Evolutionary conservation across 2,888 invertebrate genomes (phyloP), one percentile per base, ranked within the genome.

Genomic region (Amaurobius ferox): DNA sequence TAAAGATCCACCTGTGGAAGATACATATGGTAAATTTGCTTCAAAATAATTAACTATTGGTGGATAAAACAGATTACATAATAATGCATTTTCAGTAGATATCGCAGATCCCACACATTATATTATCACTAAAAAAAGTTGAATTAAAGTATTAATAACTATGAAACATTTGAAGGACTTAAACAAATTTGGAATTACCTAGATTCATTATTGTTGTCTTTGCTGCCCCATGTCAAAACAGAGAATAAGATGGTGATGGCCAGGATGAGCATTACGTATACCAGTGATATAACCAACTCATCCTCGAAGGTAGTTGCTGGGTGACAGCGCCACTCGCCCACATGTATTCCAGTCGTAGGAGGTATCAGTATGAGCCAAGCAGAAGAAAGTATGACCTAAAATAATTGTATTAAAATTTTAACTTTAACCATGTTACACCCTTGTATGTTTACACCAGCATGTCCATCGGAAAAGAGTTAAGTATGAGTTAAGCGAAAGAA

Each of bases 331-430:
- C 88, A 88, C 1, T 87, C 74, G 6, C 88, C 80, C 7, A 67
- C 88, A 19, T 88, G 80, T 16, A 89, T 26, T n/a, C 89, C 90
- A 28, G 91, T 91, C 3, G 90, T 89, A 0, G 92, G 91, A 0
- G 90, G 90, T 35, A 90, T 90, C 6, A 92, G 89, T 66, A 92
- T 90, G n/a, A 92, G 89, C 92, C 92, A 92, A 39, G 92, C 91
- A 0, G 90, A 90, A 11, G 91, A 91, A 39, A 92, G 90, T 66
- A 91, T 90, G 19, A 91, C 90, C 89, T 92, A 26, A 62, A 62
- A n/a, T n/a, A n/a, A n/a, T n/a, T n/a, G n/a, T n/a, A n/a, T n/a
- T n/a, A n/a, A n/a, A n/a, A n/a, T n/a, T n/a, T n/a, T n/a, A n/a
- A n/a, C n/a, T n/a, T n/a, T n/a, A n/a, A n/a, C n/a, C n/a, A n/a